Evolutionary conservation across 1,140 invertebrate genomes (phyloP).

Genomic region (Bombus terrestris): DNA sequence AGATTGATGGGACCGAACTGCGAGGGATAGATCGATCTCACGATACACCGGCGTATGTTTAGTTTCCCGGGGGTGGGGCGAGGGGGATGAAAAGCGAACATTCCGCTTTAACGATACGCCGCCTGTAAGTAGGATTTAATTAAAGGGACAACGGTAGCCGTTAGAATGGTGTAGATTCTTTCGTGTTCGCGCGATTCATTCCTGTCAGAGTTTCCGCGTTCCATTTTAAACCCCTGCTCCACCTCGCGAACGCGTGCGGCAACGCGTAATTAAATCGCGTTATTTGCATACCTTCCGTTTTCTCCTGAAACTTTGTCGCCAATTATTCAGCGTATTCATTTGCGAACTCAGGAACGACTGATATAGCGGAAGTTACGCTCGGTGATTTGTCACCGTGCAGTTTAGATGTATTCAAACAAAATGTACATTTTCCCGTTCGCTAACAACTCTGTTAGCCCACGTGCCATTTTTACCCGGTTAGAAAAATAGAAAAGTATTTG

Average conservation of each 20-base stretch:
- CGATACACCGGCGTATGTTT: too few species aligned
- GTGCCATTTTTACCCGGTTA: neutral
- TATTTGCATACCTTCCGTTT: slow-evolving; percentile 51
- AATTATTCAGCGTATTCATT: slow-evolving; percentile 42
- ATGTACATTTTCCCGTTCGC: neutral
- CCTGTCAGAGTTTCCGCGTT: slow-evolving; percentile 4
- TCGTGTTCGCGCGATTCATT: slow-evolving; percentile 8
- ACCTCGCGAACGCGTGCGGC: too few species aligned
- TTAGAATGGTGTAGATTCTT: slow-evolving; percentile 21
- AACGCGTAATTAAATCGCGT: slow-evolving; percentile 49
- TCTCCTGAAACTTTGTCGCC: slow-evolving; percentile 31
- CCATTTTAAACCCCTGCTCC: neutral
- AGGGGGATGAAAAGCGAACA: neutral
- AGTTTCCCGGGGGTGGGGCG: neutral
- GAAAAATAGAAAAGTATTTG: neutral
- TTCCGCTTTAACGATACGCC: neutral
- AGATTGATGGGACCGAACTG: slow-evolving; percentile 26
- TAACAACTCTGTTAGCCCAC: neutral
- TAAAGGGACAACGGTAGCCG: slow-evolving; percentile 18
- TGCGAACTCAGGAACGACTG: slow-evolving; percentile 11
- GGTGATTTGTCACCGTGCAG: slow-evolving; percentile 5
- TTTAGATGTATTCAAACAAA: neutral
- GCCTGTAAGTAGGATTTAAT: slow-evolving; percentile 21
- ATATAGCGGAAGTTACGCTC: slow-evolving; percentile 6
- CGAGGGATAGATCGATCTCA: slow-evolving; percentile 3